Evolutionary conservation across 2,797 vertebrate genomes (phyloP).

Genomic region (Parauchenoglanis punctatus): DNA sequence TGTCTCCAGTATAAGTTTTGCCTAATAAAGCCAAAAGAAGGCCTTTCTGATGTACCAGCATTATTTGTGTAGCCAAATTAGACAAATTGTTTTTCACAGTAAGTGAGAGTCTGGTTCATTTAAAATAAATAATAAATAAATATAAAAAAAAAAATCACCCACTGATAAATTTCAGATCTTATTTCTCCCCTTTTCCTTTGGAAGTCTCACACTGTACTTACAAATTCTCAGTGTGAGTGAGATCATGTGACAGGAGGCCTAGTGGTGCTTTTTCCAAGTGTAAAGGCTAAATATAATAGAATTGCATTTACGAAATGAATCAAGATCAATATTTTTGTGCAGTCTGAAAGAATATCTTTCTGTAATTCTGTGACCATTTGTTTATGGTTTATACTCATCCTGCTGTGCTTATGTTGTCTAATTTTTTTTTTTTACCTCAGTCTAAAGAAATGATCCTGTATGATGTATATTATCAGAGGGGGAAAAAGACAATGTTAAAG

Average conservation of each 20-base stretch:
- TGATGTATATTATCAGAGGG: background rate
- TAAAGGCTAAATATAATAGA: background rate
- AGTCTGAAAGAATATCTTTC: background rate
- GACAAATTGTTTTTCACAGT: background rate
- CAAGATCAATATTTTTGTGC: background rate
- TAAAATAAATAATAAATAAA: too few species aligned
- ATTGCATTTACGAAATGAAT: too few species aligned
- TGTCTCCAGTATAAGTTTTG: background rate
- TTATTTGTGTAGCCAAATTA: background rate
- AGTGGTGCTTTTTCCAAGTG: background rate
- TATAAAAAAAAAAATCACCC: background rate
- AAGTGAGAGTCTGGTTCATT: background rate
- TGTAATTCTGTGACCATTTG: background rate
- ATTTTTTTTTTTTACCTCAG: background rate
- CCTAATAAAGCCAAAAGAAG: background rate
- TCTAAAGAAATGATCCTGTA: background rate
- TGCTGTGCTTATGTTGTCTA: background rate
- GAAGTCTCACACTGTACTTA: background rate
- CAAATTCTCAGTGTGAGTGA: background rate
- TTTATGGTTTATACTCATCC: background rate
- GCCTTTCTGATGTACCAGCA: background rate
- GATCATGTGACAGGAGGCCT: background rate
- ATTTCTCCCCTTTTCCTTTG: background rate
- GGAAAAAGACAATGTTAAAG: conserved; percentile 16
- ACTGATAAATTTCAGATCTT: background rate